A percentile compares a stretch with the other conserved stretches of the same genome.
These are phyloP conservation scores for Lysandra coridon DNA, from an alignment of 2,888 invertebrate genomes.

Conservation along the genomic window DNA sequence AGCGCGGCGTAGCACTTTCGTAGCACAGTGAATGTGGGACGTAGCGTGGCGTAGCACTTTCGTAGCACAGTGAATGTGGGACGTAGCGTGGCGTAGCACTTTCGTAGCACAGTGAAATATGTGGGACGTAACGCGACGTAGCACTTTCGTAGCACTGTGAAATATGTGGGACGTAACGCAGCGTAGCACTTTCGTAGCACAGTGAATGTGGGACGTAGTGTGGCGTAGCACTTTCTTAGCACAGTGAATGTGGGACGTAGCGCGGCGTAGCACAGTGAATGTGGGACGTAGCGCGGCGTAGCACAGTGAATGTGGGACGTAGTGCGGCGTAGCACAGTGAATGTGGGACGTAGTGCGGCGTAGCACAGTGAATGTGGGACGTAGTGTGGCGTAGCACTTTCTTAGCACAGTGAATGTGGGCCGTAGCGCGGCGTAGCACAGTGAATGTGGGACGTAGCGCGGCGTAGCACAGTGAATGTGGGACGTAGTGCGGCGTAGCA, in stretches of 20 bases:
- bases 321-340: not conserved
- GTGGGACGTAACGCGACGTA: not conserved
- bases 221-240: not conserved
- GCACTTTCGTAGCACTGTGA: not conserved
- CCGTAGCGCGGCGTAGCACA: not conserved
- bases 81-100: not conserved
- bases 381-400: not conserved
- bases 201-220: not conserved
- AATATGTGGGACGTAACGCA: not conserved
- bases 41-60: too few relatives aligned
- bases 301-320: not conserved
- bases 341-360: too few relatives aligned
- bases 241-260: not conserved
- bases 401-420: not conserved
- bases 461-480: not conserved
- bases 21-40: not conserved
- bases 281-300: not conserved
- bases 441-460: not conserved
- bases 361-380: not conserved
- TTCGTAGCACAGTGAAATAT: not conserved
- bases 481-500: not conserved
- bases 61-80: not conserved
- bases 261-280: not conserved
- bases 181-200: not conserved
- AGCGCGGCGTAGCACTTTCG: not conserved